These are phyloP conservation scores for Cephus rjabovi DNA, from an alignment of 2,888 invertebrate genomes.

Conservation along the genomic window DNA sequence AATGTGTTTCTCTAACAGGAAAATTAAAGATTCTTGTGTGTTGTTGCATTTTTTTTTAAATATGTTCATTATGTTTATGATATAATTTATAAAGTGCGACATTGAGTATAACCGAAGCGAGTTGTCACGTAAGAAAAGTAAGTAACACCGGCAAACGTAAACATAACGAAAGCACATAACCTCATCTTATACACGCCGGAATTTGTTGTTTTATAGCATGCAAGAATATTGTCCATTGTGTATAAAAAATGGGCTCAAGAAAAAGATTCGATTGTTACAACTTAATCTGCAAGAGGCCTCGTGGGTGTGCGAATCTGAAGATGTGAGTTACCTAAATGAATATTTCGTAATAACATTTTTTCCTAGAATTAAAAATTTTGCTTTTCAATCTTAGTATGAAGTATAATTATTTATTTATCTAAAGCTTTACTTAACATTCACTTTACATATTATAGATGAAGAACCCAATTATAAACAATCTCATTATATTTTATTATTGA, in stretches of 20 bases:
- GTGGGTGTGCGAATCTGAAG: slow-evolving; percentile 46
- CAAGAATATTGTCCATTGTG: slow-evolving; percentile 54
- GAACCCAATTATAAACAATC: too few species aligned
- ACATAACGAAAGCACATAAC: not conserved
- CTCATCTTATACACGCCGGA: not conserved
- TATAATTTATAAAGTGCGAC: not conserved
- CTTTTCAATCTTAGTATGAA: too few species aligned
- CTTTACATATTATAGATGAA: not conserved
- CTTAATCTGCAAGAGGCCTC: slow-evolving; percentile 53
- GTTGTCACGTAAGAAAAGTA: slow-evolving; percentile 20
- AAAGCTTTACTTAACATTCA: not conserved
- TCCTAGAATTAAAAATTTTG: too few species aligned
- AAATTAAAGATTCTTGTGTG: not conserved
- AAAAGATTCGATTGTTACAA: slow-evolving; percentile 46
- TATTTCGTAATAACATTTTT: not conserved
- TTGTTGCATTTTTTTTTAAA: not conserved
- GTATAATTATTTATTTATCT: too few species aligned
- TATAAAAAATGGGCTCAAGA: slow-evolving; percentile 45
- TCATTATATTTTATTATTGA: too few species aligned
- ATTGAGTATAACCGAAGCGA: not conserved
- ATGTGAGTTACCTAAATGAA: slow-evolving; percentile 38
- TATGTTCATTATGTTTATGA: not conserved
- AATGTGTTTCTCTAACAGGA: not conserved
- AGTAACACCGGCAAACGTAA: slow-evolving; percentile 2
- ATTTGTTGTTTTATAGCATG: slow-evolving; percentile 40